These are phyloP conservation scores for Strigamia maritima DNA, from an alignment of 2,888 invertebrate species.

Conservation along the genomic window DNA sequence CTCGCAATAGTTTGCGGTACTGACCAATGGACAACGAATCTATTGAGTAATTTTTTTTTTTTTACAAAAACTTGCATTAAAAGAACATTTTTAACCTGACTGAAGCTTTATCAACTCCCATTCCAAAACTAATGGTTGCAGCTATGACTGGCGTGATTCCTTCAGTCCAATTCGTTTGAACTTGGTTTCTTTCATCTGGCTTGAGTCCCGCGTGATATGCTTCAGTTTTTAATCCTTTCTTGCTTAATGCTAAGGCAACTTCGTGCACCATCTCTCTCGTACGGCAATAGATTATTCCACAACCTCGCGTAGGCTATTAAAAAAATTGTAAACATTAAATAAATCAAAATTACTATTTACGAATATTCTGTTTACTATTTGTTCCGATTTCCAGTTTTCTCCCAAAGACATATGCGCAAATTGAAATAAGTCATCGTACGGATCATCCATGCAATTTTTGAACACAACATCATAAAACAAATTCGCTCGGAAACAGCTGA, in stretches of 20 bases:
- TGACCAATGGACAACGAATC: slow-evolving; percentile 96
- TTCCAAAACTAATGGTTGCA: slow-evolving; percentile 97
- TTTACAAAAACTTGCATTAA: neutral
- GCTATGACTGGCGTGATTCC: slow-evolving; percentile 86
- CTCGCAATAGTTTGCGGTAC: slow-evolving; percentile 90
- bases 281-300: slow-evolving; percentile 92
- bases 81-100: slow-evolving; percentile 62
- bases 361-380: neutral
- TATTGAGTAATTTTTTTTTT: slow-evolving; percentile 47
- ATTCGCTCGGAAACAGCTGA: slow-evolving; percentile 86
- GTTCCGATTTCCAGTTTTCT: slow-evolving; percentile 52
- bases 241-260: slow-evolving; percentile 70
- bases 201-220: slow-evolving; percentile 83
- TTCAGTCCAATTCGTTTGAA: slow-evolving; percentile 88
- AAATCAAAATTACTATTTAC: neutral
- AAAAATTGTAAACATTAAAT: neutral
- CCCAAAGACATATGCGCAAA: slow-evolving; percentile 69
- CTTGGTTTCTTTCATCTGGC: slow-evolving; percentile 53
- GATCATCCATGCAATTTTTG: slow-evolving; percentile 73
- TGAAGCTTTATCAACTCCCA: slow-evolving; percentile 96
- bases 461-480: slow-evolving; percentile 91
- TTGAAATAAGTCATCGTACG: slow-evolving; percentile 71
- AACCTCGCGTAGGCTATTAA: slow-evolving; percentile 55
- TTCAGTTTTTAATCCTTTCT: slow-evolving; percentile 69
- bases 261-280: slow-evolving; percentile 87